These are phyloP conservation scores for Momotus momota DNA, from an alignment of 2,797 vertebrate genomes.

Conservation along the genomic window DNA sequence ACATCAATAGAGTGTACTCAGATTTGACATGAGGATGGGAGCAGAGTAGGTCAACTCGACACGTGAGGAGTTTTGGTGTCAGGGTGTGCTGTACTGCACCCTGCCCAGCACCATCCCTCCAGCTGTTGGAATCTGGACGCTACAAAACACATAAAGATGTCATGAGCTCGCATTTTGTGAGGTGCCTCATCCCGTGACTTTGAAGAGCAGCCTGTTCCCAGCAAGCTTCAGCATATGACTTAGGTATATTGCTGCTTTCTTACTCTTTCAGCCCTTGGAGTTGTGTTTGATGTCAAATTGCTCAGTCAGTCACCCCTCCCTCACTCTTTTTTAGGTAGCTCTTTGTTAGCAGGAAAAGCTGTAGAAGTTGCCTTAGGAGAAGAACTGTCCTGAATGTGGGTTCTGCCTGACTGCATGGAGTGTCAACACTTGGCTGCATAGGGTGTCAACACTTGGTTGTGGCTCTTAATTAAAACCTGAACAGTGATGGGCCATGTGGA, in stretches of 20 bases:
- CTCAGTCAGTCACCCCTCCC: not conserved
- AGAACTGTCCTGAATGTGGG: not conserved
- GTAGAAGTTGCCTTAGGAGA: not conserved
- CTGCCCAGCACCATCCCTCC: not conserved
- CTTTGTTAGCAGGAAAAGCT: not conserved
- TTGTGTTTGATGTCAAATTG: not conserved
- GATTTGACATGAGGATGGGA: not conserved
- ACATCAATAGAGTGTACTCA: not conserved
- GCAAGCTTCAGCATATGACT: not conserved
- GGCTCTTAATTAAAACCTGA: not conserved
- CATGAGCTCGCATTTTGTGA: not conserved
- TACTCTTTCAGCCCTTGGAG: not conserved
- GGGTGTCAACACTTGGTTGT: not conserved
- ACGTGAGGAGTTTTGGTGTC: not conserved
- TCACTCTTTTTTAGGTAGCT: not conserved
- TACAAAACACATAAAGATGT: not conserved
- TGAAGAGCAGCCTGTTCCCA: not conserved
- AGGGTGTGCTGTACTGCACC: not conserved
- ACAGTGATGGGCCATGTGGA: not conserved
- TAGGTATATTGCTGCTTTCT: constrained; percentile 3
- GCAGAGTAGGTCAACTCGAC: not conserved
- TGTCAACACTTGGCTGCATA: not conserved
- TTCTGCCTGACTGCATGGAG: not conserved
- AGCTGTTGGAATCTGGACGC: not conserved
- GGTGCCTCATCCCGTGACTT: not conserved